These are phyloP conservation scores for Mustela nigripes DNA, from an alignment of 2,113 vertebrate genomes.

Conservation along the genomic window DNA sequence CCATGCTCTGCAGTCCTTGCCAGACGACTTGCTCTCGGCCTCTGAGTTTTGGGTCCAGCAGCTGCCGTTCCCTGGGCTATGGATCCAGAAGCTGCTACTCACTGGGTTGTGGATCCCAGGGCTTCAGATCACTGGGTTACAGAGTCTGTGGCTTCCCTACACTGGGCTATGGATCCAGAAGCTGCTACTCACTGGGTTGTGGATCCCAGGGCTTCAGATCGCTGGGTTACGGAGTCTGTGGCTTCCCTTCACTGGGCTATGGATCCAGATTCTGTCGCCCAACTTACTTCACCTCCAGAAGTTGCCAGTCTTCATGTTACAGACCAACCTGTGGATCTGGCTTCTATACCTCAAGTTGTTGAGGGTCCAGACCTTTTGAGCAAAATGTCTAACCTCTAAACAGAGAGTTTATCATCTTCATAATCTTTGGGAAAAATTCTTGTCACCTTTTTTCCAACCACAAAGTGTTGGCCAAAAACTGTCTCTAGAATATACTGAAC, in stretches of 20 bases:
- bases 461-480: neutral
- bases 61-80: neutral
- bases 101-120: neutral
- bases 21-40: fast-evolving
- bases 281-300: neutral
- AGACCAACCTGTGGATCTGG: neutral
- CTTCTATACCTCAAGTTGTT: neutral
- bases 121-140: neutral
- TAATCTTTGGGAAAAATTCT: neutral
- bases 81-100: neutral
- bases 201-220: neutral
- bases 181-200: neutral
- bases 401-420: neutral
- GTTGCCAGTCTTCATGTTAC: neutral
- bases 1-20: neutral
- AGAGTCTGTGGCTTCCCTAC: neutral
- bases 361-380: neutral
- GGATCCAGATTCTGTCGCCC: neutral
- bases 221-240: neutral
- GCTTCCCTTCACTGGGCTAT: neutral
- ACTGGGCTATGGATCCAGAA: neutral
- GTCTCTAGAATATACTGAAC: neutral
- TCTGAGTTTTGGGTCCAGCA: neutral
- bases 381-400: neutral
- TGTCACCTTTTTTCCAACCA: neutral